phyloP scores from a whole-genome alignment of 2,113 vertebrate genomes.

The Protobothrops mucrosquamatus region DNA sequence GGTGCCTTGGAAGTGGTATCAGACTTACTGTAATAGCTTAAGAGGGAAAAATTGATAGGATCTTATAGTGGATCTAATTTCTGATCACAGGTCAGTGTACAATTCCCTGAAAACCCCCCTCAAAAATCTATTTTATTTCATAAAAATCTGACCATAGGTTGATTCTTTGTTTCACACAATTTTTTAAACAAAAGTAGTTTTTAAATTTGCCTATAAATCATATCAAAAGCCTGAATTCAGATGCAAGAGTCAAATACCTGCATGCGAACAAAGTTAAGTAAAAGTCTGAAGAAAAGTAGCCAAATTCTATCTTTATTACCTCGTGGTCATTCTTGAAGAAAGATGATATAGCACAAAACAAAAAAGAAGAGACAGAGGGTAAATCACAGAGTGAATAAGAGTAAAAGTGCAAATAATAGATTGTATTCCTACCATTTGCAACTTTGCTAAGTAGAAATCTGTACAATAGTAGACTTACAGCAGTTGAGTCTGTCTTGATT shows the following conservation, averaged over 20 bases:
- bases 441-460: background rate
- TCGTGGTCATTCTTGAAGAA: background rate
- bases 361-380: background rate
- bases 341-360: background rate
- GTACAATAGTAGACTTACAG: background rate
- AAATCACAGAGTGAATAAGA: background rate
- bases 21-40: constrained; percentile 23
- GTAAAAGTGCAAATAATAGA: background rate
- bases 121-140: constrained; percentile 16
- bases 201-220: background rate
- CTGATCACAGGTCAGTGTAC: background rate
- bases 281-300: background rate
- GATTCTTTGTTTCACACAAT: background rate
- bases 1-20: constrained; percentile 44
- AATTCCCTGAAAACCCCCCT: background rate
- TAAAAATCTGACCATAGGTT: background rate
- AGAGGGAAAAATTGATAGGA: constrained; percentile 25
- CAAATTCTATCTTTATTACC: background rate
- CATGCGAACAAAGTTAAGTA: background rate
- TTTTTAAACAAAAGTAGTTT: background rate
- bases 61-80: constrained; percentile 5
- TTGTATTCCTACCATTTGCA: background rate
- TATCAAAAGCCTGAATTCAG: background rate
- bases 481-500: background rate
- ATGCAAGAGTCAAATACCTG: background rate